Percentiles rank a stretch among this genome's conserved stretches.
phyloP scores from a whole-genome alignment of 2,888 invertebrate species.

The Drosophila buzzatii region DNA sequence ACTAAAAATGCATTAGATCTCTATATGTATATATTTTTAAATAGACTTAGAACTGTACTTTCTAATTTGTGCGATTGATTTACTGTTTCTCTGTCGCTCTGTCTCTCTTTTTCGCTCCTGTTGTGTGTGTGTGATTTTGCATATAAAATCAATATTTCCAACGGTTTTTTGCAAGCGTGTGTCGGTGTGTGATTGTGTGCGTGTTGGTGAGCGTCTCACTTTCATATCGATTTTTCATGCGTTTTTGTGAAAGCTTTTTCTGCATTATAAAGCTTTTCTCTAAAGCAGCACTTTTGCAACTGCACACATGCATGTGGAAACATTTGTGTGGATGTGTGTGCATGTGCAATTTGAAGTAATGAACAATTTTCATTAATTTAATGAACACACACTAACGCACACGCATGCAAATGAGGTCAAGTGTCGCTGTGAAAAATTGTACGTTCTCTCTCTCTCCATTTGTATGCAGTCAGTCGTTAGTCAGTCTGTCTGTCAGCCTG shows the following conservation, averaged over 20 bases:
- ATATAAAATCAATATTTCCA: slow-evolving; percentile 78
- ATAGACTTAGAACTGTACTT: slow-evolving; percentile 74
- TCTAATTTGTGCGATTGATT: slow-evolving; percentile 65
- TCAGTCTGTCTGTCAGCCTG: slow-evolving; percentile 5
- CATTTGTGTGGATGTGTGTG: neutral
- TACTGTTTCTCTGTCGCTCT: slow-evolving; percentile 36
- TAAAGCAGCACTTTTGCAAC: slow-evolving; percentile 12
- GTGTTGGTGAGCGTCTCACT: slow-evolving; percentile 52
- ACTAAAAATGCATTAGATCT: slow-evolving; percentile 50
- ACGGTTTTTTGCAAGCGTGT: slow-evolving; percentile 30
- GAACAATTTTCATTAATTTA: slow-evolving; percentile 66
- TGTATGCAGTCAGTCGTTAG: slow-evolving; percentile 34
- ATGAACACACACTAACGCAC: slow-evolving; percentile 38
- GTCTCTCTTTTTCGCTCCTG: slow-evolving; percentile 34
- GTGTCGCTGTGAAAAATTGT: slow-evolving; percentile 72
- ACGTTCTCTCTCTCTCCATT: slow-evolving; percentile 54
- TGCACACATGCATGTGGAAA: slow-evolving; percentile 1
- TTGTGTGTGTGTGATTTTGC: slow-evolving; percentile 58
- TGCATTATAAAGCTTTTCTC: slow-evolving; percentile 58
- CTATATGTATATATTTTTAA: slow-evolving; percentile 44
- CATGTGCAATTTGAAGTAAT: slow-evolving; percentile 55
- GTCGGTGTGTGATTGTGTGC: neutral
- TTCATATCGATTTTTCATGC: slow-evolving; percentile 76
- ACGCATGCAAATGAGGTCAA: slow-evolving; percentile 79
- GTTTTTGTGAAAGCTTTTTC: slow-evolving; percentile 65